Percentiles rank a stretch among this genome's conserved stretches.
Conservation (phyloP, 2,797 vertebrate genomes). For the Neosilurus mollespiculum region DNA sequence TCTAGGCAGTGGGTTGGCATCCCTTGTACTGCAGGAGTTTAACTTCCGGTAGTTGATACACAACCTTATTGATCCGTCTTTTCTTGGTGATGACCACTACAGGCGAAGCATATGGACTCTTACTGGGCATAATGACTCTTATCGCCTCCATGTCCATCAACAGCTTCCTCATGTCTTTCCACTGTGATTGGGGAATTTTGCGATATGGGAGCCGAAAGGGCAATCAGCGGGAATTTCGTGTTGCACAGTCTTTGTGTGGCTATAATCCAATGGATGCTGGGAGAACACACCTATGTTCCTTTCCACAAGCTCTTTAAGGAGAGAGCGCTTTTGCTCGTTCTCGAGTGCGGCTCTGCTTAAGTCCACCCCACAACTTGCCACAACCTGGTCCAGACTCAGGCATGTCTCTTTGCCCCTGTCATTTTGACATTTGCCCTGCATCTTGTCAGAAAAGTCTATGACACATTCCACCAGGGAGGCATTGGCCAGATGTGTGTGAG, state of each 20-base stretch:
- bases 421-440: no score
- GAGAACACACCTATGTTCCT: constrained; percentile 49
- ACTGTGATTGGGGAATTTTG: constrained; percentile 51
- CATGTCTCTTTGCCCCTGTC: no score
- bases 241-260: constrained; percentile 26
- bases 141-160: constrained; percentile 50
- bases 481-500: constrained; percentile 37
- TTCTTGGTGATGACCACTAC: constrained; percentile 55
- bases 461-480: constrained; percentile 25
- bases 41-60: constrained; percentile 56
- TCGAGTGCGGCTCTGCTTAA: not conserved
- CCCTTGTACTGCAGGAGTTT: constrained; percentile 52
- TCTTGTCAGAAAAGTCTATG: not conserved
- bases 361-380: not conserved
- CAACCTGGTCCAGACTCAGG: not conserved
- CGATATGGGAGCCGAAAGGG: constrained; percentile 46
- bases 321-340: not conserved
- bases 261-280: constrained; percentile 35
- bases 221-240: constrained; percentile 53
- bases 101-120: constrained; percentile 53
- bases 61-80: constrained; percentile 45
- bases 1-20: constrained; percentile 52
- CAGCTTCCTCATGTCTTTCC: constrained; percentile 42
- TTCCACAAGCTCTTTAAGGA: not conserved
- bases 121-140: constrained; percentile 52